phyloP scores from a whole-genome alignment of 1,140 invertebrate genomes.

The Frieseomelitta varia region DNA sequence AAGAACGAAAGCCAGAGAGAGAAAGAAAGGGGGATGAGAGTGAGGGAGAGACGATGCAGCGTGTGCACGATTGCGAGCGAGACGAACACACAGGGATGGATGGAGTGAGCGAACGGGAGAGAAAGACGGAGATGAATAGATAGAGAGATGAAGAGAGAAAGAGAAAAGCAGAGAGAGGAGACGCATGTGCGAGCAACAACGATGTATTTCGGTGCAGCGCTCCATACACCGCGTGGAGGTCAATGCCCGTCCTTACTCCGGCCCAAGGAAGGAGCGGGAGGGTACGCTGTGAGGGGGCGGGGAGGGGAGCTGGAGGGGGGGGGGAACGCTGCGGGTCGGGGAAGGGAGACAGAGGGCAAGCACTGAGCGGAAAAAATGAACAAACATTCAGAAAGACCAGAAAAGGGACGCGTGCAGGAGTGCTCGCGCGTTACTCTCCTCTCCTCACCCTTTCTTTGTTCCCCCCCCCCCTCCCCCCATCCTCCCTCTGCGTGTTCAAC shows the following conservation, averaged over 20 bases:
- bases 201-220: constrained; percentile 81
- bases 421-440: constrained; percentile 25
- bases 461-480: too few relatives aligned
- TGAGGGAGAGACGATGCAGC: constrained; percentile 5
- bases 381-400: constrained; percentile 67
- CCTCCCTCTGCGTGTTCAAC: constrained; percentile 34
- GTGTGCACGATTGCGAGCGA: background rate
- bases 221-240: constrained; percentile 79
- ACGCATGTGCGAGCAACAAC: constrained; percentile 79
- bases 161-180: constrained; percentile 52
- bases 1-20: constrained; percentile 35
- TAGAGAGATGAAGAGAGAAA: background rate
- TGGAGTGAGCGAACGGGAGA: constrained; percentile 24
- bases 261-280: constrained; percentile 75
- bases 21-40: constrained; percentile 39
- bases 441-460: too few relatives aligned
- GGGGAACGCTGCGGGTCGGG: constrained; percentile 54
- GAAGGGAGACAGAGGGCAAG: constrained; percentile 72
- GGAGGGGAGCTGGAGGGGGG: constrained; percentile 15
- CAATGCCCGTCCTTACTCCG: constrained; percentile 83
- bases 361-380: constrained; percentile 67
- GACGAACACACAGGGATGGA: too few relatives aligned
- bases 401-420: constrained; percentile 26
- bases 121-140: background rate
- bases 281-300: constrained; percentile 33